Evolutionary conservation across 2,888 invertebrate species (phyloP).

Genomic region (Watsonalla binaria): DNA sequence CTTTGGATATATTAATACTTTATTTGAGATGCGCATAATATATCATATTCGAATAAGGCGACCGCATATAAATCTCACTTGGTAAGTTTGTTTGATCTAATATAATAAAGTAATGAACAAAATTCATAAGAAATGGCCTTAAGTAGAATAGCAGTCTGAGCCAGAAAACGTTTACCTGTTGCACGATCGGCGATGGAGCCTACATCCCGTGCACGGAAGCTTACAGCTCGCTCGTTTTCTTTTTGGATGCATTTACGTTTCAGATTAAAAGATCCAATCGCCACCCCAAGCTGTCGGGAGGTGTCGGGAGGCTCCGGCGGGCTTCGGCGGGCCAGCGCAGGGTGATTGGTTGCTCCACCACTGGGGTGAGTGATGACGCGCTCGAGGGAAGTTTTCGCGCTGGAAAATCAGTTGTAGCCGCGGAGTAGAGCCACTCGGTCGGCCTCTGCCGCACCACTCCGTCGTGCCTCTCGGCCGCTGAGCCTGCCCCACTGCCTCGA

Average conservation of each 20-base stretch:
- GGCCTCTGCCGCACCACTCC: constrained; percentile 49
- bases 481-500: constrained; percentile 46
- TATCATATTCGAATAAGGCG: no score
- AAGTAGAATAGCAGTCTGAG: constrained; percentile 8
- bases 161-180: constrained; percentile 62
- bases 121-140: no score
- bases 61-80: no score
- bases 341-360: constrained; percentile 53
- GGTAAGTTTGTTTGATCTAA: no score
- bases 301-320: constrained; percentile 51
- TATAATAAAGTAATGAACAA: no score
- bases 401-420: constrained; percentile 70
- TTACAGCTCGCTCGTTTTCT: constrained; percentile 61
- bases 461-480: constrained; percentile 34
- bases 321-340: constrained; percentile 37
- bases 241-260: constrained; percentile 76
- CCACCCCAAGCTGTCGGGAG: constrained; percentile 58
- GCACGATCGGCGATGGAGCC: constrained; percentile 39
- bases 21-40: no score
- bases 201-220: constrained; percentile 53
- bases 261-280: constrained; percentile 77
- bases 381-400: constrained; percentile 73
- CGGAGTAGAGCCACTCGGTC: constrained; percentile 60
- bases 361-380: constrained; percentile 73
- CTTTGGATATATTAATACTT: no score